Conservation (phyloP, 2,888 invertebrate species). For the Drosophila siamana region DNA sequence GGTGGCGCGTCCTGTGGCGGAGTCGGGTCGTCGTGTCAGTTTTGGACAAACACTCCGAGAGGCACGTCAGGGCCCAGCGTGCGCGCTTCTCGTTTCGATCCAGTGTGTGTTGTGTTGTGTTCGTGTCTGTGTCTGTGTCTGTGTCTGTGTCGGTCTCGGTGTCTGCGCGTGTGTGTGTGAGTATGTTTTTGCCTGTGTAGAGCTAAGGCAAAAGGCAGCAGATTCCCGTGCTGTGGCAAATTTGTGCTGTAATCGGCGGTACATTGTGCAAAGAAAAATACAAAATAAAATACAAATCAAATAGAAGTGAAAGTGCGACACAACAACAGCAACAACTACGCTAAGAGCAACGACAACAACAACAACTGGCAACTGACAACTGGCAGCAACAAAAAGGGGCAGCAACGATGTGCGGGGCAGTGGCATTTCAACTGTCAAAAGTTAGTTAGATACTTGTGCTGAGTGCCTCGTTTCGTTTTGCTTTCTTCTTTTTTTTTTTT, state of each 20-base stretch:
- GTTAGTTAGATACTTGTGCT: constrained; percentile 62
- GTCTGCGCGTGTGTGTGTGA: constrained; percentile 21
- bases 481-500: constrained; percentile 27
- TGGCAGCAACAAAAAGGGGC: constrained; percentile 6
- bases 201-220: constrained; percentile 57
- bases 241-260: constrained; percentile 73
- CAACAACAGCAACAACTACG: constrained; percentile 39
- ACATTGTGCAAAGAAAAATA: constrained; percentile 43
- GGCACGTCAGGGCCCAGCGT: constrained; percentile 83
- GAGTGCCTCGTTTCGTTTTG: constrained; percentile 34
- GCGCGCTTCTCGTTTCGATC: constrained; percentile 80
- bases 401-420: constrained; percentile 37
- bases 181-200: constrained; percentile 38
- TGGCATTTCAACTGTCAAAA: constrained; percentile 64
- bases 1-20: constrained; percentile 47
- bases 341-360: constrained; percentile 40
- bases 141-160: constrained; percentile 37
- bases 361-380: constrained; percentile 30
- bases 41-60: constrained; percentile 85
- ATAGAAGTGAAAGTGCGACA: constrained; percentile 45
- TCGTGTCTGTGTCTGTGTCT: constrained; percentile 40
- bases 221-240: constrained; percentile 56
- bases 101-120: constrained; percentile 60
- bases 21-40: constrained; percentile 70
- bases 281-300: constrained; percentile 13